A percentile compares a stretch with the other conserved stretches of the same genome.
Evolutionary conservation across 2,113 vertebrate species (phyloP).

Genomic region (Puma concolor): DNA sequence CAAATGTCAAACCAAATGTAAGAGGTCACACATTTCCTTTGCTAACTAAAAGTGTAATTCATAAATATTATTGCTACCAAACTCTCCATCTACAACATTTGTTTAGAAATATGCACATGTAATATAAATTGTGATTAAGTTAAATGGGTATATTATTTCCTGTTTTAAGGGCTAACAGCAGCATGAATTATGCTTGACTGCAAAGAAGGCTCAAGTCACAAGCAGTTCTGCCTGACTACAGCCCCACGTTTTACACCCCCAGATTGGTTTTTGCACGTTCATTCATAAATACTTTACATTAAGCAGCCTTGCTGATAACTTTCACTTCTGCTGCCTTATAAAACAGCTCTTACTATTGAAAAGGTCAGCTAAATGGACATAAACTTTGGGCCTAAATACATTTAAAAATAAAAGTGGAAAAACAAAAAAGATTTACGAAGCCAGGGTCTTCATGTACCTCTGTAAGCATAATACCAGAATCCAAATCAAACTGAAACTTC

Average conservation of each 20-base stretch:
- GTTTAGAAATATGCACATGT: conserved; percentile 93
- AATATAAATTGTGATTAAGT: conserved; percentile 92
- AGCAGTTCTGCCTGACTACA: conserved; percentile 68
- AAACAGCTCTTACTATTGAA: conserved; percentile 70
- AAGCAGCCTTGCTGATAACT: conserved; percentile 59
- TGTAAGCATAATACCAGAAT: conserved; percentile 32
- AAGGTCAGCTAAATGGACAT: conserved; percentile 63
- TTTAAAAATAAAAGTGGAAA: conserved; percentile 66
- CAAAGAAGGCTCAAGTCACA: conserved; percentile 85
- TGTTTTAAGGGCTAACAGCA: conserved; percentile 91
- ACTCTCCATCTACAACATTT: conserved; percentile 90
- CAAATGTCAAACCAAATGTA: conserved; percentile 92
- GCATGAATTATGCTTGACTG: conserved; percentile 89
- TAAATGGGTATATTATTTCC: conserved; percentile 93
- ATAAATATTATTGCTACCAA: conserved; percentile 94
- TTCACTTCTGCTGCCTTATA: conserved; percentile 74
- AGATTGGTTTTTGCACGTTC: conserved; percentile 72
- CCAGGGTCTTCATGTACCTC: conserved; percentile 25
- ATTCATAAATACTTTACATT: conserved; percentile 82
- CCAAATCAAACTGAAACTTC: conserved; percentile 39
- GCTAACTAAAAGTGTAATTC: conserved; percentile 93
- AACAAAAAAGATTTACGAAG: conserved; percentile 64
- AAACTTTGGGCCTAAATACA: conserved; percentile 60
- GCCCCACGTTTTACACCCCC: conserved; percentile 70
- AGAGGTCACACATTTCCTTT: conserved; percentile 93